Evolutionary conservation across 2,888 invertebrate genomes (phyloP).

Genomic region (Arge pagana): DNA sequence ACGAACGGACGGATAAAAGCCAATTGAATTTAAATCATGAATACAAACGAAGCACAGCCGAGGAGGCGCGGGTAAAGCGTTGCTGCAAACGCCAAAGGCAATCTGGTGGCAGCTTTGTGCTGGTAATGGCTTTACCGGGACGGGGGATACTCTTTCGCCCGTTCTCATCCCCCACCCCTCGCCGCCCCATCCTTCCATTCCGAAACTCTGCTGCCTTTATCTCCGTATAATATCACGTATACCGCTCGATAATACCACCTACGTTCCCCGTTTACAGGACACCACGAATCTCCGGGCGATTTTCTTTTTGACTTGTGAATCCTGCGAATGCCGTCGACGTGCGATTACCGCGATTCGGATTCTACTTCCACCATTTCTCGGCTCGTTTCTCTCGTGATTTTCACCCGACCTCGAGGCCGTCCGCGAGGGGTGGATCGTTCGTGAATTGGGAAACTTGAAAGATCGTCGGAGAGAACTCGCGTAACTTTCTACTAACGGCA

Average conservation of each 20-base stretch:
- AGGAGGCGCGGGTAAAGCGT: constrained; percentile 40
- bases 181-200: constrained; percentile 23
- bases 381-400: too few relatives aligned
- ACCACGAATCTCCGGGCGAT: too few relatives aligned
- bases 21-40: constrained; percentile 59
- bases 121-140: constrained; percentile 52
- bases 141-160: constrained; percentile 8
- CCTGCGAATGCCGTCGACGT: too few relatives aligned
- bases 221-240: constrained; percentile 2
- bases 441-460: too few relatives aligned
- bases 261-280: constrained; percentile 22
- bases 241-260: constrained; percentile 13
- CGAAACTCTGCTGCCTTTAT: constrained; percentile 26
- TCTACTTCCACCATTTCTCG: too few relatives aligned
- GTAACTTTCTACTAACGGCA: neutral
- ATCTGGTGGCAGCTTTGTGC: constrained; percentile 59
- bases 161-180: constrained; percentile 23
- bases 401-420: too few relatives aligned
- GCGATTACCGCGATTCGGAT: too few relatives aligned
- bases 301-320: too few relatives aligned
- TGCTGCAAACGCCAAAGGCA: constrained; percentile 52
- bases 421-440: too few relatives aligned
- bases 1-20: constrained; percentile 53
- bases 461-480: too few relatives aligned
- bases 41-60: constrained; percentile 56